These are phyloP conservation scores for Aporrectodea caliginosa DNA, from an alignment of 1,140 invertebrate species.

Conservation along the genomic window DNA sequence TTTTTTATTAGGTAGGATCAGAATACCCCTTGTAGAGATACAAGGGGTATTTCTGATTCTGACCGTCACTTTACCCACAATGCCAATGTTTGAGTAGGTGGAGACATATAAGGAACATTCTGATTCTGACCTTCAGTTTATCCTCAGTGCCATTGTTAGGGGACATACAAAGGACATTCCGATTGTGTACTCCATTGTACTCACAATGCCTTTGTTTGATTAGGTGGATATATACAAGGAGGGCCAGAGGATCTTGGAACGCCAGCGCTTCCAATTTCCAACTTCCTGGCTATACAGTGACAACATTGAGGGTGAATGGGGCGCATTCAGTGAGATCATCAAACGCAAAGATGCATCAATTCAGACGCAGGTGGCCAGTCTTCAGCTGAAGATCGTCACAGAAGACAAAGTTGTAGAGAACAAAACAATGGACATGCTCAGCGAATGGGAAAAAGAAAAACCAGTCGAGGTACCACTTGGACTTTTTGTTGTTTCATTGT, in stretches of 20 bases:
- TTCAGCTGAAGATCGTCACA: conserved; percentile 99
- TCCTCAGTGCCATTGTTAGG: too few relatives aligned
- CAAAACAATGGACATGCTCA: conserved; percentile 84
- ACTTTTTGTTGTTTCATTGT: too few relatives aligned
- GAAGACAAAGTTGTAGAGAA: conserved; percentile 97
- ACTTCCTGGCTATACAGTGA: conserved; percentile 95
- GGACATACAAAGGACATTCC: too few relatives aligned
- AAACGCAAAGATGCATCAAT: conserved; percentile 96
- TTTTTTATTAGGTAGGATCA: too few relatives aligned
- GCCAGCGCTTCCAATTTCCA: conserved; percentile 97
- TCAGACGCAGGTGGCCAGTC: conserved; percentile 89
- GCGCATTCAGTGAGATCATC: conserved; percentile 98
- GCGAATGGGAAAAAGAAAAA: conserved; percentile 95
- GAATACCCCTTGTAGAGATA: too few relatives aligned
- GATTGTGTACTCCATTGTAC: too few relatives aligned
- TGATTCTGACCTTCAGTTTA: too few relatives aligned
- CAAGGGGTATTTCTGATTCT: too few relatives aligned
- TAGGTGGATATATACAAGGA: conserved; percentile 63
- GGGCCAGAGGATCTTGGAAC: conserved; percentile 93
- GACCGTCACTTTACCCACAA: too few relatives aligned
- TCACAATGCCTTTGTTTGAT: neutral
- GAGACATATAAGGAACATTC: too few relatives aligned
- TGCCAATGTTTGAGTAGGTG: too few relatives aligned
- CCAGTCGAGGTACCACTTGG: conserved; percentile 94
- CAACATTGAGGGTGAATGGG: conserved; percentile 99